A percentile compares a stretch with the other conserved stretches of the same genome.
Evolutionary conservation across 2,797 vertebrate species (phyloP).

Genomic region (Liasis olivaceus): DNA sequence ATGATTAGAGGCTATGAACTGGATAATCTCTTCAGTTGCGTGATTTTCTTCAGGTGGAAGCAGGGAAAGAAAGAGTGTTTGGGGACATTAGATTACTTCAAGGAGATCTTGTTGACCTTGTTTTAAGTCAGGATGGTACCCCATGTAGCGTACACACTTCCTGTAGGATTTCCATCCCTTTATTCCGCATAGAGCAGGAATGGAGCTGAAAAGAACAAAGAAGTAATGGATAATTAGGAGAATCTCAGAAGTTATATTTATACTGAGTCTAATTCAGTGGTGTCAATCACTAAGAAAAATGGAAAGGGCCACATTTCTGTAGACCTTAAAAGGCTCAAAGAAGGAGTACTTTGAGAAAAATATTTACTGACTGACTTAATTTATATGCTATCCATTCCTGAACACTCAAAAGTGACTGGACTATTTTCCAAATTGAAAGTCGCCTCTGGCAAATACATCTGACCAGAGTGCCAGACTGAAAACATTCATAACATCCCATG

Average conservation of each 20-base stretch:
- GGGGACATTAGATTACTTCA: not conserved
- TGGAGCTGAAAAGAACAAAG: not conserved
- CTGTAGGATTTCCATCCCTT: not conserved
- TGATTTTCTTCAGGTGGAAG: not conserved
- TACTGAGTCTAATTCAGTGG: not conserved
- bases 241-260: not conserved
- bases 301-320: not conserved
- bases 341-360: not conserved
- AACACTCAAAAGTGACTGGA: not conserved
- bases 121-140: not conserved
- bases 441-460: not conserved
- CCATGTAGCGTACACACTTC: not conserved
- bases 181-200: not conserved
- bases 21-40: not conserved
- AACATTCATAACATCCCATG: not conserved
- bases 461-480: not conserved
- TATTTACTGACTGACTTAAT: not conserved
- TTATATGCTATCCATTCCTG: not conserved
- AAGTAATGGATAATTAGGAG: not conserved
- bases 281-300: not conserved
- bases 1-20: not conserved
- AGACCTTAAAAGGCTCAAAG: not conserved
- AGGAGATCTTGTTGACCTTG: not conserved
- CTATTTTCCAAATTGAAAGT: not conserved
- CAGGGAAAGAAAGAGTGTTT: not conserved